Conservation (phyloP, 2,888 invertebrate genomes). For the Lypha dubia region DNA sequence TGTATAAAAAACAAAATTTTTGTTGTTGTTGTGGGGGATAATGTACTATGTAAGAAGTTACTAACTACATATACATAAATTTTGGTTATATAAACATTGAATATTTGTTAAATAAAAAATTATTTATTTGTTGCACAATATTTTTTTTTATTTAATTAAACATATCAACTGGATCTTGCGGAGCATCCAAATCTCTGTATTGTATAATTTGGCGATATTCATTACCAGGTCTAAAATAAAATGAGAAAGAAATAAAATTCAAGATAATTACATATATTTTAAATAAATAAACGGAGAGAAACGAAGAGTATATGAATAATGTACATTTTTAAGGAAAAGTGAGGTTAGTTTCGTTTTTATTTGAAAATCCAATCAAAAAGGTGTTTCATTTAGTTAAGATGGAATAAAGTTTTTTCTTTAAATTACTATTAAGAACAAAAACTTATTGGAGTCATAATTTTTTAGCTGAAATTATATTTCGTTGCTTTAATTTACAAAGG, state of each 20-base stretch:
- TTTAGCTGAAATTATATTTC: not conserved
- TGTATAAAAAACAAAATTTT: no score
- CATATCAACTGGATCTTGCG: conserved; percentile 95
- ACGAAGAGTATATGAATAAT: not conserved
- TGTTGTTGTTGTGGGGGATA: no score
- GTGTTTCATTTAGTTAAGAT: not conserved
- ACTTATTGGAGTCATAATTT: no score
- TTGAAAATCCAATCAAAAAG: not conserved
- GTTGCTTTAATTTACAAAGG: no score
- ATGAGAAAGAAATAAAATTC: conserved; percentile 73
- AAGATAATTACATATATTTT: conserved; percentile 24
- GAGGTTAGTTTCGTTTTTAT: not conserved
- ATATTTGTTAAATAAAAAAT: conserved; percentile 22
- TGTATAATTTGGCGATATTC: conserved; percentile 95
- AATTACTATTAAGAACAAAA: no score
- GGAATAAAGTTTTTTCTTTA: no score
- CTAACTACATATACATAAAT: conserved; percentile 3
- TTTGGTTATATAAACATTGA: conserved; percentile 12
- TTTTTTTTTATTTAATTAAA: conserved; percentile 80
- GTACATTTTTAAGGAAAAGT: not conserved
- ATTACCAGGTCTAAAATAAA: conserved; percentile 88
- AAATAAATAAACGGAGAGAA: not conserved
- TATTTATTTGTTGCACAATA: conserved; percentile 38
- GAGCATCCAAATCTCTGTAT: conserved; percentile 96
- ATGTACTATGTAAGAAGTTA: not conserved